Evolutionary conservation across 2,797 vertebrate genomes (phyloP), one percentile per base, ranked within the genome.

Genomic region (Lophius americanus): DNA sequence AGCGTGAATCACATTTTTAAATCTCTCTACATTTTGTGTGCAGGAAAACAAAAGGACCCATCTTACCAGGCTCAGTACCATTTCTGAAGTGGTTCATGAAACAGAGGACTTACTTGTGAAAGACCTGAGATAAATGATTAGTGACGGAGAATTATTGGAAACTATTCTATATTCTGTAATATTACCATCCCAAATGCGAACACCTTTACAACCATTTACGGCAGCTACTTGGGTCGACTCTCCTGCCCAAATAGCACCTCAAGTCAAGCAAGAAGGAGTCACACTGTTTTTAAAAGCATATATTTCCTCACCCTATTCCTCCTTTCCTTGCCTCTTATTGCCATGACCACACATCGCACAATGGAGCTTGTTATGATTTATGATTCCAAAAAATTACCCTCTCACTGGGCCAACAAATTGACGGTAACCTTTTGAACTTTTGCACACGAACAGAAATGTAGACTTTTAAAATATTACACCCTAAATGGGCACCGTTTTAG

Each of bases 391-490:
- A 52, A 49, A 51, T 36, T 1, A 8, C 49, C 23, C n/a, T 50
- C 11, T 55, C 53, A 46, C 13, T 5, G 51, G 5, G 7, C 33
- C 60, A 32, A 53, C 32, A 10, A 7, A 56, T 60, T 47, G 44
- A 69, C n/a, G 2, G n/a, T 3, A 47, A 33, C 13, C 43, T 68
- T 66, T 75, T 35, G 69, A 66, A 68, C 59, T 71, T 76, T 69
- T 75, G 77, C 75, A 75, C 75, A 68, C 67, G 6, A 68, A 42
- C 37, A 53, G 42, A 52, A 58, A 66, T 39, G 39, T 59, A 14
- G 9, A 8, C 5, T 38, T 35, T 46, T 9, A 36, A 57, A 61
- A 51, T 3, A 54, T 57, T 33, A 39, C 36, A 52, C 9, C 3
- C 13, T 57, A 50, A 33, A 68, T 6, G 39, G 33, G 11, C 13